These are phyloP conservation scores for Papilio dardanus DNA, from an alignment of 1,140 invertebrate genomes.

Conservation along the genomic window DNA sequence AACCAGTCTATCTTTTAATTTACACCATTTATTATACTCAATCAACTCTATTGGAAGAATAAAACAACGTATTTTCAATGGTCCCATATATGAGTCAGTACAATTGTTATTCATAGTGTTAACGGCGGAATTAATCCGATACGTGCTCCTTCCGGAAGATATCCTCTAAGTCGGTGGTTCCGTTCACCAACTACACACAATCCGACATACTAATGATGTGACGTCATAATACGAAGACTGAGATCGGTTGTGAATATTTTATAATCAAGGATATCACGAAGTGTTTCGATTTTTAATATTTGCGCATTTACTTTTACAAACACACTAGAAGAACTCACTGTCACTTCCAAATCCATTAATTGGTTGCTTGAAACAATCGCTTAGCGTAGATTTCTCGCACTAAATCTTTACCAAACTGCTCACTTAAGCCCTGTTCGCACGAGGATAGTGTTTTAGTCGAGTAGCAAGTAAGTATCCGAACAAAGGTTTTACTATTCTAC, in stretches of 20 bases:
- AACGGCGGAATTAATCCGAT: constrained; percentile 19
- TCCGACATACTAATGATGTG: constrained; percentile 9
- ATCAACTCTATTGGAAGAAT: neutral
- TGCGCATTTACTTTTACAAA: too few species aligned
- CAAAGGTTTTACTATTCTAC: too few species aligned
- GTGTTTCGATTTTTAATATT: too few species aligned
- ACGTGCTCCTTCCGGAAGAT: constrained; percentile 30
- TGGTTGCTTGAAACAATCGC: too few species aligned
- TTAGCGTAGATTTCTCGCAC: neutral
- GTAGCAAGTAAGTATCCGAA: too few species aligned
- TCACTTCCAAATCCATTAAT: too few species aligned
- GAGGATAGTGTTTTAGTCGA: too few species aligned
- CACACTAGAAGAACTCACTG: too few species aligned
- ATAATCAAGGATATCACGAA: too few species aligned
- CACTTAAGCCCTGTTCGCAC: too few species aligned
- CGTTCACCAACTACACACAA: neutral
- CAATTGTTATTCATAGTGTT: constrained; percentile 25
- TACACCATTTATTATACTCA: neutral
- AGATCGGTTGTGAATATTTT: constrained; percentile 17
- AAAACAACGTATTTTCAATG: constrained; percentile 12
- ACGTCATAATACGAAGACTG: neutral
- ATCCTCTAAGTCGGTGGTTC: constrained; percentile 13
- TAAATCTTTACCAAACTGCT: neutral
- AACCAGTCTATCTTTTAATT: neutral
- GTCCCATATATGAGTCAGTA: constrained; percentile 27